Evolutionary conservation across 2,113 vertebrate genomes (phyloP).

Genomic region (Paraplagusia blochii): DNA sequence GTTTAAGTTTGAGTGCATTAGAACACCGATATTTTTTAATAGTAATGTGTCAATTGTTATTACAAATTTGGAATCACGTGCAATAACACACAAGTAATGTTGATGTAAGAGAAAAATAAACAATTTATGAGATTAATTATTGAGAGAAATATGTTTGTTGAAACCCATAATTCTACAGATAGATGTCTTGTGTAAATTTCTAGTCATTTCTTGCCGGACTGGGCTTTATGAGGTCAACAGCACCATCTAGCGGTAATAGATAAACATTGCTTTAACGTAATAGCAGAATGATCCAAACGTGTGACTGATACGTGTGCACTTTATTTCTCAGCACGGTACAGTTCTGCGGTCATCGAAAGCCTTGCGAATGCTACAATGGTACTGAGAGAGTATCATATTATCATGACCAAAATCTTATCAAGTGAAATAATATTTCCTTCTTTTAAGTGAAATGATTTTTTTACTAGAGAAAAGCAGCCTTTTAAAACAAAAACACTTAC

Average conservation of each 20-base stretch:
- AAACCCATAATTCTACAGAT: no score
- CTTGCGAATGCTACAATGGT: slow-evolving; percentile 56
- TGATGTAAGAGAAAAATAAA: no score
- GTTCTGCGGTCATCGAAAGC: slow-evolving; percentile 64
- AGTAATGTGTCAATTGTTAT: no score
- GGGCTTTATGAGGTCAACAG: slow-evolving; percentile 6
- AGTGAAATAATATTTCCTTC: slow-evolving; percentile 48
- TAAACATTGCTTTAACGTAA: not conserved
- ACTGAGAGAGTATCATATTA: slow-evolving; percentile 33
- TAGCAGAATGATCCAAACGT: not conserved
- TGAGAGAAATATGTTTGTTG: no score
- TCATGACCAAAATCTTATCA: slow-evolving; percentile 34
- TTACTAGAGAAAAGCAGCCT: slow-evolving; percentile 15
- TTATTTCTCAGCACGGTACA: slow-evolving; percentile 61
- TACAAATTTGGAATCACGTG: no score
- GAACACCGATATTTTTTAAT: no score
- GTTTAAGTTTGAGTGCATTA: no score
- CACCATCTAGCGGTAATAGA: slow-evolving; percentile 39
- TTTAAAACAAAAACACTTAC: not conserved
- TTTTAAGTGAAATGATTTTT: slow-evolving; percentile 9
- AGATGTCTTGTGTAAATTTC: no score
- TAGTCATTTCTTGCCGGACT: no score
- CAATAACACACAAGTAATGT: no score
- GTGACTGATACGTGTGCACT: slow-evolving; percentile 40
- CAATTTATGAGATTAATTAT: no score